Base-by-base conservation (phyloP, 2,113 vertebrate species). In the Anser cygnoides region DNA sequence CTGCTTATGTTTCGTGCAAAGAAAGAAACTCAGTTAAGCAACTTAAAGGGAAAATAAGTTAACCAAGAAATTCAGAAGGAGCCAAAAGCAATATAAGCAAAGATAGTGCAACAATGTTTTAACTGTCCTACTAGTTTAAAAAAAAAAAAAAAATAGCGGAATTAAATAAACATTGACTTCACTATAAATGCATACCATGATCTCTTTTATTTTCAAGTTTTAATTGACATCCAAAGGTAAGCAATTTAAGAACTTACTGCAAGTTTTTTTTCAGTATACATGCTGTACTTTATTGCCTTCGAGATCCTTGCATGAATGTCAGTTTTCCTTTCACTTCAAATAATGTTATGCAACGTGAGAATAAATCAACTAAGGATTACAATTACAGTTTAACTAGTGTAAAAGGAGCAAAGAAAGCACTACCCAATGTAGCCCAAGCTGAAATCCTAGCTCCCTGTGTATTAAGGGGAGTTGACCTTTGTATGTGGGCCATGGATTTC, bases 11-110 rank as follows among this genome's bases (percentile, higher is more conserved):
- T 93, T 89, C 89, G 58, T 91, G 66, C 55, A 89, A 92, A 76
- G 93, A 88, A 90, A 88, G 80, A 79, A 91, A 89, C n/a, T 59
- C 58, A 61, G 86, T 84, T 77, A 84, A 92, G 75, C 61, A 89
- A 61, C 62, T 73, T 92, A 87, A 93, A 89, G 29, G 54, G 52
- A 62, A 95, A 92, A 84, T 58, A 92, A 94, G 80, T 75, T 78
- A 87, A 81, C 61, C 33, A 81, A 84, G 88, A 95, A 79, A 92
- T 81, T 89, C 70, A 79, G 87, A 70, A 80, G 65, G 31, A 92
- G 76, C 76, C 90, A 90, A 94, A 92, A 89, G 86, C 57, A 89
- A 92, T 67, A 81, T 4, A 52, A 95, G 68, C 9, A n/a, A 46
- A 93, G 57, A 82, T 84, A 87, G 14, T 78, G 62, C n/a, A 81